Base-by-base conservation (phyloP, 2,888 invertebrate species). In the Atethmia centrago region DNA sequence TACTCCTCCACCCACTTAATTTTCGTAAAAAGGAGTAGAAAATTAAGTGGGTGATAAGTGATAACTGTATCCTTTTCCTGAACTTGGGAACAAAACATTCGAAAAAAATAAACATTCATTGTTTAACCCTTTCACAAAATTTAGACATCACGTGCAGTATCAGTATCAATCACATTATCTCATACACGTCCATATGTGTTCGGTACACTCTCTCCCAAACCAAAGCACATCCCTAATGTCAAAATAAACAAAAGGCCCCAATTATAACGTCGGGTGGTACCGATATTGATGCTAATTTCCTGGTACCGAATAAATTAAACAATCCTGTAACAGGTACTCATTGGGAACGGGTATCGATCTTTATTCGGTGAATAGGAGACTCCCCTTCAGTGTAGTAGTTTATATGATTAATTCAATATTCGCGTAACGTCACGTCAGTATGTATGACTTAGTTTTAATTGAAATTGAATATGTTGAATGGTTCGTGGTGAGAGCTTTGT, bases 251-350 rank as follows among this genome's bases (percentile, higher is more conserved):
- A 86, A 87, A 86, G 87, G 75, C 85, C 87, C 85, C 90, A 92
- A 93, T 93, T 92, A 93, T 92, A 91, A 91, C 91, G 89, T 90
- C 85, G 88, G 88, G 72, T 31, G 85, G 78, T 79, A 89, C 86
- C 90, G 90, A 90, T 90, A 90, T 89, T 86, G 83, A 94, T 94
- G 93, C 90, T 91, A 94, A 94, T 93, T 91, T 89, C 84, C 83
- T 85, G 82, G 89, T 89, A 89, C 90, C 90, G 90, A 93, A 93
- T 94, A 92, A 92, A 92, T 93, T 92, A 90, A 89, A 88, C 90
- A 86, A 87, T 88, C 74, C 85, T 75, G 81, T 80, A 88, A 88
- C 89, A 85, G 84, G 87, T 87, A 80, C 76, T 77, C 70, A 83
- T 80, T 67, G 80, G 59, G 63, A 59, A 59, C n/a, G 71, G 61